Evolutionary conservation across 2,888 invertebrate species (phyloP).

Genomic region (Cosmopolites sordidus): DNA sequence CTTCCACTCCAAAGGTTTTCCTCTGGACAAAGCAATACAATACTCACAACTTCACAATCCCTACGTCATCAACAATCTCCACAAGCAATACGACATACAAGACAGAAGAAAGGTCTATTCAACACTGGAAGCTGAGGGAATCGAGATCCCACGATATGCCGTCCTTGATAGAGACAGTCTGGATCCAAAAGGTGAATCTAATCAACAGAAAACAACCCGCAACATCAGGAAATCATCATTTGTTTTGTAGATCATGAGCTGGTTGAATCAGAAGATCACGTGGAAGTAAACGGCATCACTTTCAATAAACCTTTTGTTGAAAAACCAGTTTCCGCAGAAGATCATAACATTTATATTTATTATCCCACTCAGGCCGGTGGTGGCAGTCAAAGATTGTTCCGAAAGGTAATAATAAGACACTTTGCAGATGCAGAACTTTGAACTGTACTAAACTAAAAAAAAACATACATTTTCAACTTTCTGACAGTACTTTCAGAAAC

Average conservation of each 20-base stretch:
- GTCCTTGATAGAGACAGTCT: constrained; percentile 91
- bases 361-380: constrained; percentile 98
- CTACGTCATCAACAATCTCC: constrained; percentile 96
- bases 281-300: constrained; percentile 91
- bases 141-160: constrained; percentile 96
- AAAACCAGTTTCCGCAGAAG: constrained; percentile 98
- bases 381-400: constrained; percentile 93
- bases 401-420: constrained; percentile 84
- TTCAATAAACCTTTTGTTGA: constrained; percentile 99
- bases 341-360: constrained; percentile 99
- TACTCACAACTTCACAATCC: constrained; percentile 92
- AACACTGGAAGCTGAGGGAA: constrained; percentile 88
- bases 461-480: no score
- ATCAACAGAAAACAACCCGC: no score
- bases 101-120: constrained; percentile 93
- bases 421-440: no score
- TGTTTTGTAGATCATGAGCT: constrained; percentile 72
- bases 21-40: constrained; percentile 94
- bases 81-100: constrained; percentile 97
- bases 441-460: no score
- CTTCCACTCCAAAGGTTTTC: constrained; percentile 98
- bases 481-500: no score
- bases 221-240: neutral
- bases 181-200: constrained; percentile 75
- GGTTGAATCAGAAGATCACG: constrained; percentile 94